Base-by-base conservation (phyloP, 2,113 vertebrate species). In the Toxotes jaculatrix region DNA sequence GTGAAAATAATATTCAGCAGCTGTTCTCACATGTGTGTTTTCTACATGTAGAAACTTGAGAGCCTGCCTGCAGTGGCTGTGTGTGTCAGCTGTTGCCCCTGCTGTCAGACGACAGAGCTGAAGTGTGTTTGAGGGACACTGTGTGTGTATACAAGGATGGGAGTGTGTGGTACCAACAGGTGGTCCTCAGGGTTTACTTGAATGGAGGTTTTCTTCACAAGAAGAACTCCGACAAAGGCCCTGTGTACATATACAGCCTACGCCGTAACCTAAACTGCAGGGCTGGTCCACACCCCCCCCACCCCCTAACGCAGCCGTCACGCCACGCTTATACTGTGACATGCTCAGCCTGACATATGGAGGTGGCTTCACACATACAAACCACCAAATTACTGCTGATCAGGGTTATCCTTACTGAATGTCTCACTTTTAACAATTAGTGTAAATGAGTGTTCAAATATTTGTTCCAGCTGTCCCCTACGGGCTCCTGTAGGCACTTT, bases 71-170 rank as follows among this genome's bases (percentile, higher is more conserved):
- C 51, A 7, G 86, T 51, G 72, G 69, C 87, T 69, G 74, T 80
- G 80, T 85, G 87, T 88, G 91, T 96, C 96, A 96, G 95, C 96
- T 97, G 95, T 92, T 94, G 88, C 87, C 82, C 92, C 92, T 83
- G 92, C 84, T 93, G 84, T 90, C 71, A 53, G 87, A 80, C 45
- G 64, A 83, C 85, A 70, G 91, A 86, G 80, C 87, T 84, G 74
- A 82, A 89, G 85, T 86, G 77, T 74, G 59, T 63, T 36, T 64
- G 53, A 66, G 73, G 42, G 72, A 59, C 55, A 21, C 40, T 59
- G 72, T 69, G 45, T 67, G 80, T 49, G 45, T 49, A 5, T 53
- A 83, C 77, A 87, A 88, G 78, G 88, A 87, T 43, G 21, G 84
- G 87, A 88, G 91, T 91, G 91, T 93, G 87, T 93, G 89, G 69